These are phyloP conservation scores for Gavialis gangeticus DNA, from an alignment of 2,113 vertebrate genomes.

Conservation along the genomic window DNA sequence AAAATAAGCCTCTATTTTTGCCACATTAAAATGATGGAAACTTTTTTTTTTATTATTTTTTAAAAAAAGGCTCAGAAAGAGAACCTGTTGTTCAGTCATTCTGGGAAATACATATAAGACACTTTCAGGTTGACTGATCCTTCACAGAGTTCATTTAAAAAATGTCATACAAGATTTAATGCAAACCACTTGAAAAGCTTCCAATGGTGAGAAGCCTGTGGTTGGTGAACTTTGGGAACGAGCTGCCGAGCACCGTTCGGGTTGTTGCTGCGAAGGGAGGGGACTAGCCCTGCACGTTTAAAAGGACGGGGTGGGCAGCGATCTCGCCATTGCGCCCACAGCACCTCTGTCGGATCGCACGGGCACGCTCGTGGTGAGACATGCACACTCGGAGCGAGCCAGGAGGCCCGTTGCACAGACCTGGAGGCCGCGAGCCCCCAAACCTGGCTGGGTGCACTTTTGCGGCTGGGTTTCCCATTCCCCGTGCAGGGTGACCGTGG, in stretches of 20 bases:
- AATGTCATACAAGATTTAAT: constrained; percentile 51
- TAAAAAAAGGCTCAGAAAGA: not conserved
- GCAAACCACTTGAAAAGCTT: constrained; percentile 28
- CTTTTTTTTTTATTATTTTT: not conserved
- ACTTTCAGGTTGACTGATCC: constrained; percentile 55
- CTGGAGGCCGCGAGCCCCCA: no score
- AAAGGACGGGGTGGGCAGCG: not conserved
- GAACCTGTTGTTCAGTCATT: not conserved
- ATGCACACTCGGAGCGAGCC: no score
- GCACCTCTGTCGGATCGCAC: not conserved
- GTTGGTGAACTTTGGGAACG: not conserved
- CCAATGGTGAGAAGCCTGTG: not conserved
- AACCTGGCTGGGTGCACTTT: no score
- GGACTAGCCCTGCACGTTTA: not conserved
- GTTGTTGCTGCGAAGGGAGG: not conserved
- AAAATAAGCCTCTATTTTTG: not conserved
- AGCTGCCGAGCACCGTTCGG: not conserved
- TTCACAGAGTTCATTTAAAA: constrained; percentile 52
- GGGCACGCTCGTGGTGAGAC: no score
- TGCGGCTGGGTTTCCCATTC: no score
- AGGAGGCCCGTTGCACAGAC: no score
- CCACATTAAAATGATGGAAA: not conserved
- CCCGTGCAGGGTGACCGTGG: no score
- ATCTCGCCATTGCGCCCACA: not conserved
- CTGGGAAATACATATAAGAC: not conserved